phyloP scores from a whole-genome alignment of 2,888 invertebrate species.

The Congeria kusceri region DNA sequence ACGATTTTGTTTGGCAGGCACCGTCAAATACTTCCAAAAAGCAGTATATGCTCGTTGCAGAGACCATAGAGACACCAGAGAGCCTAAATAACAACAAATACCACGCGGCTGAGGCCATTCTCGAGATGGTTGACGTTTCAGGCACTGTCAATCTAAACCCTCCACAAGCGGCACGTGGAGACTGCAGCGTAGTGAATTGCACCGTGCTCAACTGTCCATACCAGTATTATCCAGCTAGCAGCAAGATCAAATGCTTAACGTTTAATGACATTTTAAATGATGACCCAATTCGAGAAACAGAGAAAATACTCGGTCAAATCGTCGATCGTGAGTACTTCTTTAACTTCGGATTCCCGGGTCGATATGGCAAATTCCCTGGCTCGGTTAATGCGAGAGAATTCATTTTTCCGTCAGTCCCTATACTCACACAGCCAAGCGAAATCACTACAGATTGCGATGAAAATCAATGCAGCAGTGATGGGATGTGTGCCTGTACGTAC shows the following conservation, averaged over 20 bases:
- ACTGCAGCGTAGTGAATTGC: conserved; percentile 37
- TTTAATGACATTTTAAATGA: conserved; percentile 47
- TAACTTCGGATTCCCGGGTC: conserved; percentile 71
- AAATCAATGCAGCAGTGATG: conserved; percentile 27
- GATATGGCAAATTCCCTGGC: conserved; percentile 52
- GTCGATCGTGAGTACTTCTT: conserved; percentile 57
- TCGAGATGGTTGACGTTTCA: conserved; percentile 35
- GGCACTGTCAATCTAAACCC: conserved; percentile 34
- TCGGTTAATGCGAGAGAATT: conserved; percentile 67
- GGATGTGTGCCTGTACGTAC: conserved; percentile 68
- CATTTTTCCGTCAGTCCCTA: conserved; percentile 38
- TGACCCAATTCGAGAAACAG: conserved; percentile 25
- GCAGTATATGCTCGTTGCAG: conserved; percentile 68
- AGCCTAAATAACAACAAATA: conserved; percentile 36
- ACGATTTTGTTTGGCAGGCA: conserved; percentile 63
- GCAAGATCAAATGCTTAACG: conserved; percentile 35
- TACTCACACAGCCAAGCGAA: conserved; percentile 50
- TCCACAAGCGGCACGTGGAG: neutral
- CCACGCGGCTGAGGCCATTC: conserved; percentile 63
- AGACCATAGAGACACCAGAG: conserved; percentile 54
- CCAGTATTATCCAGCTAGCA: conserved; percentile 21
- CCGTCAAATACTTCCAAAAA: conserved; percentile 25
- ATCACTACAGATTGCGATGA: conserved; percentile 24
- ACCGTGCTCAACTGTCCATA: conserved; percentile 69
- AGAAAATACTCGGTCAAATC: conserved; percentile 8